phyloP scores from a whole-genome alignment of 2,113 vertebrate genomes.

The Erpornis zantholeuca region DNA sequence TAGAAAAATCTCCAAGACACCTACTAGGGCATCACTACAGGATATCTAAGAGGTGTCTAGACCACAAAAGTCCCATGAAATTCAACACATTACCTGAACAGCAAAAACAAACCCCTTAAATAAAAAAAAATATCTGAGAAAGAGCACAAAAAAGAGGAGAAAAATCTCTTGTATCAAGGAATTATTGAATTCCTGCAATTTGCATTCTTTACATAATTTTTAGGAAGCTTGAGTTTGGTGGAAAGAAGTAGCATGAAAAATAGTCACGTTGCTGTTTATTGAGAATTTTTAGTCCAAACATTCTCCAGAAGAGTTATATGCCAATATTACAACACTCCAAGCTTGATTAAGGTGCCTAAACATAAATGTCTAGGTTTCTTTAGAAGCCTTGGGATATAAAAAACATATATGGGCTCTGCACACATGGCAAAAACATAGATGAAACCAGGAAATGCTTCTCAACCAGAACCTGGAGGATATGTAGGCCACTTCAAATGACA shows the following conservation, averaged over 20 bases:
- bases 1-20: background rate
- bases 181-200: background rate
- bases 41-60: background rate
- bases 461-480: background rate
- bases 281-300: background rate
- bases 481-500: background rate
- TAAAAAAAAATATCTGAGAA: background rate
- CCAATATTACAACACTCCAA: background rate
- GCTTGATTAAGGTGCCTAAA: background rate
- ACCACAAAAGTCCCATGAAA: background rate
- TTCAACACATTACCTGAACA: background rate
- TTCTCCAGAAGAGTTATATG: background rate
- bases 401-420: background rate
- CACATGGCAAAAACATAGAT: background rate
- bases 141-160: background rate
- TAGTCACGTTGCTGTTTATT: background rate
- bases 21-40: background rate
- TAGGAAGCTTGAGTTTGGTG: background rate
- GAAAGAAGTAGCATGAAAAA: background rate
- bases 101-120: background rate
- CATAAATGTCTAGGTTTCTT: background rate
- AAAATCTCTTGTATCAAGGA: background rate
- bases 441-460: background rate
- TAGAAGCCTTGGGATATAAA: background rate
- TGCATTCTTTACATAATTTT: background rate